Base-by-base conservation (phyloP, 1,140 invertebrate species). In the Chelonus insularis region DNA sequence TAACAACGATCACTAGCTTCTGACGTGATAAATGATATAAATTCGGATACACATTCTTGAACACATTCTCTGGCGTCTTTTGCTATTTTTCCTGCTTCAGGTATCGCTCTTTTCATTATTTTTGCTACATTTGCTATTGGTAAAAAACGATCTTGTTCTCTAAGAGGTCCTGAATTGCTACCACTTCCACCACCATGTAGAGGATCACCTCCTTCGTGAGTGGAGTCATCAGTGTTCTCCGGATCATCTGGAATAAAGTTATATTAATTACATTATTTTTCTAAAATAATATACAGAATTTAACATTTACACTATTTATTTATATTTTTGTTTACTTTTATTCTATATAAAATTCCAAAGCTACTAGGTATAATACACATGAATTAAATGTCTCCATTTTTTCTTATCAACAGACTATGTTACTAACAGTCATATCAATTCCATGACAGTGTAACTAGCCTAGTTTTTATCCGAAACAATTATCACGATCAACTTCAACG, bases 61-160 rank as follows among this genome's bases (percentile, higher is more conserved):
- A 99, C 94, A 84, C 96, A 99, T 83, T 99, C 97, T 68, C 98
- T 87, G 0, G 97, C 96, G 84, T 99, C 98, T 86, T 99, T 99
- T 0, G 97, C 95, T 72, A 99, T 97, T 85, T 99, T 99, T 71
- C 96, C 97, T 68, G 92, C 90, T 64, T 94, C 90, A 4, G 97
- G 97, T 68, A 99, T 96, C 4, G 95, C 93, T 75, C 92, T 89
- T 81, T 99, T 99, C 98, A 99, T 99, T 39, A 99, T 98, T 82
- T 98, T 92, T 0, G 96, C 95, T 43, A 99, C 95, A 84, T 99
- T 99, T 16, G 97, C 97, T 68, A 98, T 98, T 1, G 97, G 97
- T 43, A 99, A 81, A 78, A 98, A 99, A 68, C 96, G 85, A 78
- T 99, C 96, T 81, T 99, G 93, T 77, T 95, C 92, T 34, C 91